These are phyloP conservation scores for Cotesia congregata DNA, from an alignment of 2,888 invertebrate species.

Conservation along the genomic window DNA sequence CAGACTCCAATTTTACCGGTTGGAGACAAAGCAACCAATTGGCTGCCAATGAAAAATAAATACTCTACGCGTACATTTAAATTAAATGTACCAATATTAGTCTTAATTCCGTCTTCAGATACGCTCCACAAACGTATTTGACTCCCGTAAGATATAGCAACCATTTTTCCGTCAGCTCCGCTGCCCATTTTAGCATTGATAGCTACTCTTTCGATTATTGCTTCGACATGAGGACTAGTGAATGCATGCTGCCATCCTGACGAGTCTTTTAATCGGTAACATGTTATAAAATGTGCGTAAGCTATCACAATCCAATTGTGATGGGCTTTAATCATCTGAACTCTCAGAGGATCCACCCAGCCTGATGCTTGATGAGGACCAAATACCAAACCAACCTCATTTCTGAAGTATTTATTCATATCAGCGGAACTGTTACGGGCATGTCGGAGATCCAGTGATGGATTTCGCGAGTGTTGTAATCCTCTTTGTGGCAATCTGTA, in stretches of 20 bases:
- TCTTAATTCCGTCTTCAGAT: conserved; percentile 81
- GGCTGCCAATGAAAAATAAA: conserved; percentile 97
- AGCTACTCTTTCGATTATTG: conserved; percentile 91
- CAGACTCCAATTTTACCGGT: conserved; percentile 98
- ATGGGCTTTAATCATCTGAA: conserved; percentile 95
- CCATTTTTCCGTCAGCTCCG: conserved; percentile 79
- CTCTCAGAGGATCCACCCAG: conserved; percentile 89
- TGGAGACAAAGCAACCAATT: conserved; percentile 94
- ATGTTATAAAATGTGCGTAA: conserved; percentile 95
- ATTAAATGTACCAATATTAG: conserved; percentile 88
- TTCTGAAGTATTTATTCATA: conserved; percentile 79
- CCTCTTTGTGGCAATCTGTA: conserved; percentile 74
- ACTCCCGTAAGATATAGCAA: conserved; percentile 84
- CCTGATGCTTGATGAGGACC: conserved; percentile 75
- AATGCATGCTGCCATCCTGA: conserved; percentile 97
- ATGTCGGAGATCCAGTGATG: conserved; percentile 84
- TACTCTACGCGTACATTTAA: conserved; percentile 94
- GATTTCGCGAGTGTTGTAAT: conserved; percentile 82
- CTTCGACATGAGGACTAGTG: conserved; percentile 92
- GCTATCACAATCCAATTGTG: conserved; percentile 98
- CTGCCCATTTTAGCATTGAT: conserved; percentile 81
- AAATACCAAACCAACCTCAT: conserved; percentile 81
- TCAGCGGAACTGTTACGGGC: conserved; percentile 82
- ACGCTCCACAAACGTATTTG: conserved; percentile 86
- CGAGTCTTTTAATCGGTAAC: conserved; percentile 95